Evolutionary conservation across 1,140 invertebrate genomes (phyloP), one percentile per base, ranked within the genome.

Genomic region (Notospermus geniculatus): DNA sequence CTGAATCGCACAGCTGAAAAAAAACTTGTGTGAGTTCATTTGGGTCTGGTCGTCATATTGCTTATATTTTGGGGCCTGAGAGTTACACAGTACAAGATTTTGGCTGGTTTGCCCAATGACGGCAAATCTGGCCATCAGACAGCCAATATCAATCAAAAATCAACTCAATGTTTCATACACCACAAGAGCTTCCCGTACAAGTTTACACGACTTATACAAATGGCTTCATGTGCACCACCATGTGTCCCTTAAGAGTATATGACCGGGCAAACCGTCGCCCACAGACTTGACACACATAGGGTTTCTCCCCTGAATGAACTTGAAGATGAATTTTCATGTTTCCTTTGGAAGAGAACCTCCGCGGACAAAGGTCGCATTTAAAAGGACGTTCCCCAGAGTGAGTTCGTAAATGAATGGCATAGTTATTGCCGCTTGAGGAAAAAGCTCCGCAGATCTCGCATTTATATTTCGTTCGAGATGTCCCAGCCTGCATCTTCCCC

Each of bases 101-200:
- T 4, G n/a, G 17, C 13, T 29, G 5, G 19, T 30, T 17, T 43
- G 57, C 60, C 19, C 22, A 46, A 17, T 60, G 60, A 25, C 59
- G 59, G 54, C 65, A 67, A 17, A 60, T 41, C 1, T 57, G 22
- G 43, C 65, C 63, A 1, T 54, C 36, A 30, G 54, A 53, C 13
- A 50, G 55, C 25, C 56, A 59, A 2, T 59, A 46, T n/a, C 27
- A 28, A 15, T 54, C 23, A 30, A 63, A 62, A 19, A 50, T 30
- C 43, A 15, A 52, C 27, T n/a, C 88, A 79, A 19, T 84, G 83
- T 60, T 86, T 84, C 11, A 83, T 79, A 19, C 87, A 72, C 62
- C 85, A 83, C 2, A 81, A 74, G 30, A 83, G 82, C 1, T 83
- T 83, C 1, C 82, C 83, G 63, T 86, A 87, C 65, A 75, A 80